Evolutionary conservation across 2,113 vertebrate species (phyloP), one percentile per base, ranked within the genome.

Genomic region (Dunckerocampus dactyliophorus): DNA sequence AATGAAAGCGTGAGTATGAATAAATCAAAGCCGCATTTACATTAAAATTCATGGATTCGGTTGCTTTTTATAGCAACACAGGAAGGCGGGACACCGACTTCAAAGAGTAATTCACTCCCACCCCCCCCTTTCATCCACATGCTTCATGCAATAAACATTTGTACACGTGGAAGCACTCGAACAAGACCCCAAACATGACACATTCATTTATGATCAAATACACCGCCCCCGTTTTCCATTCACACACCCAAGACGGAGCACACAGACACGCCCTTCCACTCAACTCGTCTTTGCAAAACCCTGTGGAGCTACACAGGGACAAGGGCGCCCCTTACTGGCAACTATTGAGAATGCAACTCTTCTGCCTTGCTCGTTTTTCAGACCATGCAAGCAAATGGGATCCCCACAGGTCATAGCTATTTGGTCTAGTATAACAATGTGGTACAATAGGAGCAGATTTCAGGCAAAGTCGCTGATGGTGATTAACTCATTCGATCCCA

Each of bases 21-120:
- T 85, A 84, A 87, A 82, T 81, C 72, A 84, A 78, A 76, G 68
- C 51, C 62, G 59, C 70, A 80, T 70, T 76, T 74, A 63, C 82
- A 83, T 82, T 85, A 76, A 83, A 83, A 82, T 85, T 78, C 45
- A 84, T 72, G 59, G 54, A 47, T 31, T 52, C 53, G 48, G 67
- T 63, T 22, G 67, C 80, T 79, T 85, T 82, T 82, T 73, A 78
- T 71, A 76, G 62, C 69, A 62, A 46, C 37, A 6, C 48, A 55
- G 51, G 48, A 59, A 69, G 56, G 58, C 47, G 34, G 60, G 57
- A 66, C 65, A 39, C 37, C 7, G 62, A 68, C 61, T 72, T 80
- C 67, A 82, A 77, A 54, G 67, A 65, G 57, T 67, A 51, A 68
- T 17, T 67, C 55, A 31, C 24, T 12, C 47, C 14, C 63, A 17